Conservation (phyloP, 2,888 invertebrate genomes). For the Elmis aenea region DNA sequence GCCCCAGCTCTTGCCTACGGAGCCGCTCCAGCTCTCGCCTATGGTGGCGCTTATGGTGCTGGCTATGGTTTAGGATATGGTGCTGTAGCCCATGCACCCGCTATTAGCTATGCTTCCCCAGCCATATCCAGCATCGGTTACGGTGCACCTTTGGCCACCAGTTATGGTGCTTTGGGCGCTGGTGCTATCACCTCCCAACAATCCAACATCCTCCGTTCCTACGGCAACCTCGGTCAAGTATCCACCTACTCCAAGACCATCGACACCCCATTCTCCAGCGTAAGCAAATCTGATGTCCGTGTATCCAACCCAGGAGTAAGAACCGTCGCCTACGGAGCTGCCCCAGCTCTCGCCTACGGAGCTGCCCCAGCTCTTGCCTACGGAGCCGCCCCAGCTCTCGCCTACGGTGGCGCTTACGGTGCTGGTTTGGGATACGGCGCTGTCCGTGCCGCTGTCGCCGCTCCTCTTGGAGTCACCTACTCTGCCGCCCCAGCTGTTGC, state of each 20-base stretch:
- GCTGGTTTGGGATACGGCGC: too few species aligned
- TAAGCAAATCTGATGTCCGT: slow-evolving; percentile 65
- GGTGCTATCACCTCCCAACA: slow-evolving; percentile 56
- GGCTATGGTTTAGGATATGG: too few species aligned
- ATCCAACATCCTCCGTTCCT: slow-evolving; percentile 57
- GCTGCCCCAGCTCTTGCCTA: slow-evolving; percentile 28
- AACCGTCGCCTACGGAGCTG: slow-evolving; percentile 26
- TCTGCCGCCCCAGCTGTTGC: slow-evolving; percentile 26
- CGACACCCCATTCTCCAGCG: slow-evolving; percentile 68
- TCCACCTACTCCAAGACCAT: slow-evolving; percentile 66
- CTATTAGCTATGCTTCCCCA: slow-evolving; percentile 22
- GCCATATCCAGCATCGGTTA: slow-evolving; percentile 26
- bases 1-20: slow-evolving; percentile 22
- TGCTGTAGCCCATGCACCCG: slow-evolving; percentile 36
- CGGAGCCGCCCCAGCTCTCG: slow-evolving; percentile 48
- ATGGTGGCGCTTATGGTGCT: slow-evolving; percentile 48
- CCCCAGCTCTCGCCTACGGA: slow-evolving; percentile 22
- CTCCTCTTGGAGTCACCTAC: slow-evolving; percentile 21
- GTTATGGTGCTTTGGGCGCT: slow-evolving; percentile 38
- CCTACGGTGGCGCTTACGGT: too few species aligned
- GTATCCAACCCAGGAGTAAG: slow-evolving; percentile 59
- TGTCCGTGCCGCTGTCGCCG: slow-evolving; percentile 32
- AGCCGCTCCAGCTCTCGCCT: slow-evolving; percentile 25
- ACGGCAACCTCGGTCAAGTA: slow-evolving; percentile 64
- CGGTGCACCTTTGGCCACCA: slow-evolving; percentile 28